Evolutionary conservation across 2,113 vertebrate species (phyloP), one percentile per base, ranked within the genome.

Genomic region (Nyctibius bracteatus): DNA sequence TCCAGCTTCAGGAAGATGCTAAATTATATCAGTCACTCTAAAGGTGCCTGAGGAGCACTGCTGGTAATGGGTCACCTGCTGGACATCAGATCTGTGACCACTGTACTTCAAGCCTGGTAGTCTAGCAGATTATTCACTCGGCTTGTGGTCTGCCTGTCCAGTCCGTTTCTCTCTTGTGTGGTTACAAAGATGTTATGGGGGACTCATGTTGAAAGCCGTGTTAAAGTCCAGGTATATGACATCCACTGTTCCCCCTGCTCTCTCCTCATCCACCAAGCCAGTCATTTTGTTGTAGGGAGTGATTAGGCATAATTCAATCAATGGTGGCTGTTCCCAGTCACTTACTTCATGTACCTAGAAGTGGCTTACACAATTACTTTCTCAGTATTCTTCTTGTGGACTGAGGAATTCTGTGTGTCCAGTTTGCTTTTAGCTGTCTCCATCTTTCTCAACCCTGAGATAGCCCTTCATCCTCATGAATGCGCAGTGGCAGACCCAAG

Each of bases 121-220:
- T 13, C 37, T 14, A 5, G 35, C 2, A 3, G 31, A 19, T 15
- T 41, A 19, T 35, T 68, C 12, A 21, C 14, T 35, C 41, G 24
- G 46, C 46, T 75, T 47, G 22, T 1, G 0, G 28, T 57, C 14
- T 0, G 3, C 31, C n/a, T 35, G 11, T 39, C 46, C 30, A 24
- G 8, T 43, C 37, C 0, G 0, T 37, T 72, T 67, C 58, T 72
- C 2, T 2, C 28, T 85, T 51, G 0, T 47, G 83, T 47, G 39
- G 7, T 35, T 55, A 9, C 49, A 44, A 74, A 67, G n/a, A 22
- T 63, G 21, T 66, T 71, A 27, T 0, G 1, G 18, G 35, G 18
- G 6, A 77, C 11, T 15, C 6, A 5, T 20, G 8, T 61, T 46
- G 57, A 80, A 86, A 71, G 18, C n/a, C 17, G 35, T 12, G 2